Evolutionary conservation across 1,140 invertebrate species (phyloP).

Genomic region (Drosophila aff.): DNA sequence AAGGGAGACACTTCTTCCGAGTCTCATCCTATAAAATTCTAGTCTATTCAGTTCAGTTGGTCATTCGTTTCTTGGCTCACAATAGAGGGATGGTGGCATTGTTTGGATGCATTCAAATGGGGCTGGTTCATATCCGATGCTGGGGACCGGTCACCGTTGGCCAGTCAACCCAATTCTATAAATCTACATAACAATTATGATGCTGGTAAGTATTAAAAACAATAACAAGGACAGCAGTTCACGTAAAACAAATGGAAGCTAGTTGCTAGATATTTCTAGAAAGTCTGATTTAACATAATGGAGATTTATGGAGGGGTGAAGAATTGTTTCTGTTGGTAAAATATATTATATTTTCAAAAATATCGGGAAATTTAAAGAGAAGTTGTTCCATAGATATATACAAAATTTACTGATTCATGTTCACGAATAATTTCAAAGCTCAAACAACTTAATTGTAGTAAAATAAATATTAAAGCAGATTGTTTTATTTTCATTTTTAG

Average conservation of each 20-base stretch:
- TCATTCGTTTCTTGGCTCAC: constrained; percentile 49
- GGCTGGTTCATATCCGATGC: constrained; percentile 46
- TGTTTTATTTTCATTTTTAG: not conserved
- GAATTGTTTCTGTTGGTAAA: not conserved
- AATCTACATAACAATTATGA: constrained; percentile 82
- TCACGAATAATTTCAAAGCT: no score
- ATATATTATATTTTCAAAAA: not conserved
- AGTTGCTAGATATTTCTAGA: not conserved
- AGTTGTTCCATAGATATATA: not conserved
- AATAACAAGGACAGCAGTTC: constrained; percentile 44
- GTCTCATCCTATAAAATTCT: constrained; percentile 27
- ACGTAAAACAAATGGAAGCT: not conserved
- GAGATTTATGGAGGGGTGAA: not conserved
- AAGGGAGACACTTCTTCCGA: constrained; percentile 23
- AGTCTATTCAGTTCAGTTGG: constrained; percentile 49
- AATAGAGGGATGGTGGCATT: constrained; percentile 10
- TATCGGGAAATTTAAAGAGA: not conserved
- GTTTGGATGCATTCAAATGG: constrained; percentile 46
- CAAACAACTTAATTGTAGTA: not conserved
- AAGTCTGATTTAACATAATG: not conserved
- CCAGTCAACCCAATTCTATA: constrained; percentile 69
- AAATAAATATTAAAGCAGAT: not conserved
- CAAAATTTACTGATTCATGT: not conserved
- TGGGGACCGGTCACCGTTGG: constrained; percentile 40
- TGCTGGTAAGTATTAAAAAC: constrained; percentile 72